Percentiles rank a stretch among this genome's conserved stretches.
Evolutionary conservation across 2,113 vertebrate genomes (phyloP).

Genomic region (Eonycteris spelaea): DNA sequence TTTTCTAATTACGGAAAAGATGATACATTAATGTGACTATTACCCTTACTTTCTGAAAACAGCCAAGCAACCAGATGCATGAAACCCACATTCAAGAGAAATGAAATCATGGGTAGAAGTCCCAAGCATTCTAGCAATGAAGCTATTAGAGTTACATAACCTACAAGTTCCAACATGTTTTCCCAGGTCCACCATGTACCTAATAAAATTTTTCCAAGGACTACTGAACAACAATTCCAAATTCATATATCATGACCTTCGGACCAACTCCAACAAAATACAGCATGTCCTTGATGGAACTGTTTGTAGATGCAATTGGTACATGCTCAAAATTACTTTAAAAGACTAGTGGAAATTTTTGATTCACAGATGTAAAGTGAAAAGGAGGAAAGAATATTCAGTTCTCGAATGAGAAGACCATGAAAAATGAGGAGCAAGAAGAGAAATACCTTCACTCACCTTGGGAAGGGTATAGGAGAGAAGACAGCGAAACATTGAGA

Average conservation of each 20-base stretch:
- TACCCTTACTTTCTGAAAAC: constrained; percentile 58
- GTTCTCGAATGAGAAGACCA: neutral
- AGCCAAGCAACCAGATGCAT: constrained; percentile 55
- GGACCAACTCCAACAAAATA: constrained; percentile 4
- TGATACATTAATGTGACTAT: constrained; percentile 55
- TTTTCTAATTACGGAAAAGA: constrained; percentile 65
- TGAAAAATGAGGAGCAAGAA: neutral
- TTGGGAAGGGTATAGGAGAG: neutral
- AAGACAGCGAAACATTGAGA: neutral
- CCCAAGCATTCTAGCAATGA: constrained; percentile 53
- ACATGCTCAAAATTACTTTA: neutral
- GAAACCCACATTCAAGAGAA: constrained; percentile 48
- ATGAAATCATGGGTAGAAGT: constrained; percentile 52
- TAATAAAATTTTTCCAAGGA: constrained; percentile 47
- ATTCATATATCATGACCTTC: constrained; percentile 40
- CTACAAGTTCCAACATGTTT: constrained; percentile 46
- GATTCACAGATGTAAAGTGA: constrained; percentile 25
- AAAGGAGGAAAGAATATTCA: neutral
- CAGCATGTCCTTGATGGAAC: neutral
- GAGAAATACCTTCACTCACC: neutral
- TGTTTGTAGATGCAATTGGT: constrained; percentile 18
- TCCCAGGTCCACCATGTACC: constrained; percentile 33
- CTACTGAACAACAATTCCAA: constrained; percentile 37
- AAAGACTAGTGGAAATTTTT: constrained; percentile 36
- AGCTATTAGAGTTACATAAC: constrained; percentile 37